These are phyloP conservation scores for Microcebus ravelobensis DNA, from an alignment of 2,113 vertebrate genomes.

Conservation along the genomic window DNA sequence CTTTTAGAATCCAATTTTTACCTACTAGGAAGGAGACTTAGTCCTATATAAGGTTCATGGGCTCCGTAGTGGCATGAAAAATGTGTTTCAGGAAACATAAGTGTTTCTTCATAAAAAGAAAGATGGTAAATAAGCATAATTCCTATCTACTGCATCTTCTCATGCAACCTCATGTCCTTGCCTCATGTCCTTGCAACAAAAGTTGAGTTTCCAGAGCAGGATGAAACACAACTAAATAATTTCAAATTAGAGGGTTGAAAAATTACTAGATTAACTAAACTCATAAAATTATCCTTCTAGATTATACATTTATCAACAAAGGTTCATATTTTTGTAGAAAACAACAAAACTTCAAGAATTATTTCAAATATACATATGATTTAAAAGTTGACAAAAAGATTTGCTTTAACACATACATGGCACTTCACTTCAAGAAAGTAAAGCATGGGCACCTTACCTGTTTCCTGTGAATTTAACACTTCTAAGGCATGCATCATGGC, in stretches of 20 bases:
- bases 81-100: background rate
- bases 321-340: conserved; percentile 6
- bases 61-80: conserved; percentile 11
- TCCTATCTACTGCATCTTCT: background rate
- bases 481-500: conserved; percentile 99
- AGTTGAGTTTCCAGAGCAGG: background rate
- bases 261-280: background rate
- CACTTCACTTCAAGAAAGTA: background rate
- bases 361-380: background rate
- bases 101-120: background rate
- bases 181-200: background rate
- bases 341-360: background rate
- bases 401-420: background rate
- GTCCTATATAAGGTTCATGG: background rate
- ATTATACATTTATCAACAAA: background rate
- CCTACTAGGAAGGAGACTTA: background rate
- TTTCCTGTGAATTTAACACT: conserved; percentile 98
- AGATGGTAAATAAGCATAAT: background rate
- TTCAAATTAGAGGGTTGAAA: background rate
- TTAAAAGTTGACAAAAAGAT: background rate
- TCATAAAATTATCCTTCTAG: background rate
- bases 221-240: background rate
- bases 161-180: background rate
- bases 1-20: background rate
- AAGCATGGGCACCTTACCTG: conserved; percentile 86